Base-by-base conservation (phyloP, 2,113 vertebrate species). In the Vidua chalybeata region DNA sequence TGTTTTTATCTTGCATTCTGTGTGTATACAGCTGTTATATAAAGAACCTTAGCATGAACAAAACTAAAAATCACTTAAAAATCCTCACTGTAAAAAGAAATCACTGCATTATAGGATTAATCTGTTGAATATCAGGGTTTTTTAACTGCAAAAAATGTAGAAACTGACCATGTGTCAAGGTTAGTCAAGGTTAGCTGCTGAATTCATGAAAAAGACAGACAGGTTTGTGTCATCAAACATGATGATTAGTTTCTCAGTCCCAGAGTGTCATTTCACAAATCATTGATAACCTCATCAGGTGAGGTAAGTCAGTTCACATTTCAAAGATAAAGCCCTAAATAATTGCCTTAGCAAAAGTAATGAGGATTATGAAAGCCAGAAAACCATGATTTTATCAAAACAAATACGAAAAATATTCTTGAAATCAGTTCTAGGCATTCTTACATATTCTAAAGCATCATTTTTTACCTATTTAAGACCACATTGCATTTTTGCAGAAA, bases 201-300 rank as follows among this genome's bases (percentile, higher is more conserved):
- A 62, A 61, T 81, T 79, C 30, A 45, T 63, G 39, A 84, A 76
- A 73, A 81, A 84, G 49, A 86, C 72, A 91, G 52, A 77, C 19
- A 2, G 4, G 46, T 63, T 88, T 58, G 35, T 94, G 62, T 68
- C 74, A 52, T 78, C 83, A 93, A 78, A 96, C 73, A 72, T 48
- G 85, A 85, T 76, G 8, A 83, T 92, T 88, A 55, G 54, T 93
- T 94, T 91, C 85, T 58, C 66, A 63, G 78, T n/a, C 61, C 45
- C 64, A n/a, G 75, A 89, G 55, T 72, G 67, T 77, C 77, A 89
- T 82, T 96, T 96, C 79, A 91, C 46, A 80, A 77, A 95, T 67
- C 82, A 77, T 76, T 93, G 84, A 93, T 92, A 95, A 94, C 74
- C 61, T 96, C 59, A 81, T 89, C 95, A 93, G 89, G 75, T 90